A percentile compares a stretch with the other conserved stretches of the same genome.
Conservation (phyloP, 2,113 vertebrate species). For the Channa maculata region DNA sequence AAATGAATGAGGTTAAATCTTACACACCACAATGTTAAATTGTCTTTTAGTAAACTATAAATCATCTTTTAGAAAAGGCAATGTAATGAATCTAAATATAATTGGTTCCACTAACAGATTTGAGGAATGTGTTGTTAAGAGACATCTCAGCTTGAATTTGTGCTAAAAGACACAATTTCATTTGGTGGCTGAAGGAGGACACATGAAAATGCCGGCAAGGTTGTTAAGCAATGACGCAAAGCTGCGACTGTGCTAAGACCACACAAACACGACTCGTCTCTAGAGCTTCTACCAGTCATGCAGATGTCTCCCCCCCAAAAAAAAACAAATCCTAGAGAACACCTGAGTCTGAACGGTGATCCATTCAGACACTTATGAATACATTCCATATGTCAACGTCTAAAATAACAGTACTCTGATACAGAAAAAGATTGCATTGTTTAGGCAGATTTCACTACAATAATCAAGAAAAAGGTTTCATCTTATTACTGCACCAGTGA, state of each 20-base stretch:
- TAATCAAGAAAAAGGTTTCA: conserved; percentile 45
- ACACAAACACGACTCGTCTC: conserved; percentile 56
- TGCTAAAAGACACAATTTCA: conserved; percentile 22
- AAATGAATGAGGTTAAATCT: conserved; percentile 29
- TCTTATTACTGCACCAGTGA: conserved; percentile 41
- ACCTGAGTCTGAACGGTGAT: conserved; percentile 37
- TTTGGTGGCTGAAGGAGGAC: not conserved
- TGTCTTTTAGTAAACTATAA: conserved; percentile 42
- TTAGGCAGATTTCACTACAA: conserved; percentile 77
- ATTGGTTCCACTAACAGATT: conserved; percentile 42
- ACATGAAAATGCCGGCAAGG: conserved; percentile 35
- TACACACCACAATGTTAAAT: conserved; percentile 48
- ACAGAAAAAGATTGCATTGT: conserved; percentile 80
- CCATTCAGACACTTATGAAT: conserved; percentile 54
- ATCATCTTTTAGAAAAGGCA: conserved; percentile 37
- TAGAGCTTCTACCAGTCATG: conserved; percentile 76
- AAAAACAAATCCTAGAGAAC: conserved; percentile 72
- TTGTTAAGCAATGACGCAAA: conserved; percentile 26
- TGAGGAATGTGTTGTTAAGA: conserved; percentile 71
- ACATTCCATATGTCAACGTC: conserved; percentile 83
- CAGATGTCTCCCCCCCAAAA: conserved; percentile 55
- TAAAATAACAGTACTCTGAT: conserved; percentile 82
- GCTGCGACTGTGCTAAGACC: conserved; percentile 63
- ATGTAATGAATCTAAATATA: conserved; percentile 33
- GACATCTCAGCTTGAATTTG: conserved; percentile 38